Evolutionary conservation across 2,888 invertebrate species (phyloP).

Genomic region (Melanargia galathea): DNA sequence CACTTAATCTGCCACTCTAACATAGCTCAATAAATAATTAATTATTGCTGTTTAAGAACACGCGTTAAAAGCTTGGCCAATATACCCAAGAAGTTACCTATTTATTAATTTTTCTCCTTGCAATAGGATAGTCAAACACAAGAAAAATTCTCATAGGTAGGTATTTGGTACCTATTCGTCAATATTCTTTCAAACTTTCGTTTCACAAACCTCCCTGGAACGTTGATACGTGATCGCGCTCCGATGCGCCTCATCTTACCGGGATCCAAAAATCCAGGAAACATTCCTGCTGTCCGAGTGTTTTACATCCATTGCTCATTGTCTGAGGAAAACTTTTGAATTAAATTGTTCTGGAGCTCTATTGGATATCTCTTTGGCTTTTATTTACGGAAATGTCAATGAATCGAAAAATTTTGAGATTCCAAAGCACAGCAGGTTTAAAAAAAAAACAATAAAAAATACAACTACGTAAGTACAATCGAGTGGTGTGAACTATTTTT

Average conservation of each 20-base stretch:
- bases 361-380: constrained; percentile 11
- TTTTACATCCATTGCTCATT: constrained; percentile 23
- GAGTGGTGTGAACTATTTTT: constrained; percentile 16
- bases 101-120: not conserved
- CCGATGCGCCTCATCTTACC: constrained; percentile 30
- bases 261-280: constrained; percentile 6
- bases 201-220: constrained; percentile 25
- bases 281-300: constrained; percentile 6
- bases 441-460: constrained; percentile 16
- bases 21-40: too few relatives aligned
- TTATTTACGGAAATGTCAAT: constrained; percentile 2
- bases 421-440: constrained; percentile 28
- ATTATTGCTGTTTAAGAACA: too few relatives aligned
- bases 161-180: not conserved
- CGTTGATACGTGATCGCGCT: constrained; percentile 30
- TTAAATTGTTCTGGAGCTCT: not conserved
- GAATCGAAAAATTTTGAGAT: constrained; percentile 4
- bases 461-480: constrained; percentile 14
- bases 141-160: not conserved
- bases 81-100: too few relatives aligned
- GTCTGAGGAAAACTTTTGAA: not conserved
- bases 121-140: not conserved
- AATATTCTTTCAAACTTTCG: constrained; percentile 20
- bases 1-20: too few relatives aligned
- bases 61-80: too few relatives aligned